Base-by-base conservation (phyloP, 2,113 vertebrate species). In the Prochilodus magdalenae region DNA sequence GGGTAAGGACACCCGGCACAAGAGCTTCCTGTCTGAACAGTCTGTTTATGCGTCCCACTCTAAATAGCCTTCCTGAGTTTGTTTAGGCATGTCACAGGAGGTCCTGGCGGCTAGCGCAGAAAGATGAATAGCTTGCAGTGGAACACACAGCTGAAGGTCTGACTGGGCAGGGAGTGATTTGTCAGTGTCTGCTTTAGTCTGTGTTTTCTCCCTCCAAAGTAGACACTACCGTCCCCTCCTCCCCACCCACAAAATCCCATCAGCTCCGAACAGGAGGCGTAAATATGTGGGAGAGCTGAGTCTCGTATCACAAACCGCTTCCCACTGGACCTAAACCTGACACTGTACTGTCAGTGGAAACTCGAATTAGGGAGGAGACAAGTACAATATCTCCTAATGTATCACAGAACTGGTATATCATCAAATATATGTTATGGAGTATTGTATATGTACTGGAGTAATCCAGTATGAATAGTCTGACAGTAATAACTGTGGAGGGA, bases 1-100 rank as follows among this genome's bases (percentile, higher is more conserved):
- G 97, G 97, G 97, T 99, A 87, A 90, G 95, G 87, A 6, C 27
- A 84, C n/a, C 75, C 12, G 86, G 86, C 84, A 85, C 1, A 36
- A 30, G 18, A 67, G 15, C 14, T n/a, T 81, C 55, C 13, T 86
- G 77, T 92, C 95, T 94, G 14, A 95, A 27, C 40, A 22, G 33
- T 47, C 36, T 3, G 27, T 33, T 67, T 14, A 30, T 49, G 12
- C 53, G 59, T 33, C 63, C 36, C 29, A 14, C n/a, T 49, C 30
- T 33, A 29, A 59, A 51, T n/a, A 44, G 29, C 55, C 53, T 10
- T 29, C 49, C 22, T n/a, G 30, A 16, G 65, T 51, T 67, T 77
- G 40, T 77, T 57, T 76, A 30, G 18, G 22, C n/a, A n/a, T 63
- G n/a, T 82, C 67, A 6, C 13, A 27, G 20, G 40, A 66, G 20